Percentiles rank a stretch among this genome's conserved stretches.
Conservation (phyloP, 2,888 invertebrate species). For the Polyommatus iphigenia region DNA sequence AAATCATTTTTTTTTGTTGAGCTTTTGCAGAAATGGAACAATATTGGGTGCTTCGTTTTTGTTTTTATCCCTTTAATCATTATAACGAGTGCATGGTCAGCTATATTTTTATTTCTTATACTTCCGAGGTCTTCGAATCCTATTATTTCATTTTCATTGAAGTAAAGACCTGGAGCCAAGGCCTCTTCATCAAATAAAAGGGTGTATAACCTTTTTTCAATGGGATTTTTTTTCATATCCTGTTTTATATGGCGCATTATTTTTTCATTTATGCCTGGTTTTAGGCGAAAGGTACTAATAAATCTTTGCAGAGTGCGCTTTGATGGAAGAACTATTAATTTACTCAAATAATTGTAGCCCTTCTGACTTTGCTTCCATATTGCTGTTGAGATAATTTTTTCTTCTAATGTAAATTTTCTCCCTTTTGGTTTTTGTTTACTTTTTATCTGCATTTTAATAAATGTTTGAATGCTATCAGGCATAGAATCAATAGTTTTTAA, state of each 20-base stretch:
- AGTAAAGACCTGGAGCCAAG: no score
- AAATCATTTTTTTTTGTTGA: slow-evolving; percentile 14
- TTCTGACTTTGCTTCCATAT: no score
- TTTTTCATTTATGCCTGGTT: no score
- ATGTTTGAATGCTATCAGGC: not conserved
- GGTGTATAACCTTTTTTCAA: not conserved
- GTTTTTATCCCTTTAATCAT: slow-evolving; percentile 19
- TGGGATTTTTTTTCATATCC: no score
- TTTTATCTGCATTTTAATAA: not conserved
- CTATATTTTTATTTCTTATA: not conserved
- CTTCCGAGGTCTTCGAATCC: no score
- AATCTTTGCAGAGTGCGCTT: no score
- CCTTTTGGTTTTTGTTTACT: not conserved
- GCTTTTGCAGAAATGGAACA: slow-evolving; percentile 13
- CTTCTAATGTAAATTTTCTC: not conserved
- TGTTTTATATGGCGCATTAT: no score
- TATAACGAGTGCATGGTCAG: slow-evolving; percentile 10
- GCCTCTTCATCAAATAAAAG: no score
- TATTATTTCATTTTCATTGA: no score
- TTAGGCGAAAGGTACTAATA: no score
- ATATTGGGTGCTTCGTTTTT: slow-evolving; percentile 20
- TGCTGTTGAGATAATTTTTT: not conserved
- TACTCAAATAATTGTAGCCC: not conserved
- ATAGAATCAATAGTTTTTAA: not conserved
- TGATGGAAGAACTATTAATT: no score